A percentile compares a stretch with the other conserved stretches of the same genome.
Conservation (phyloP, 2,113 vertebrate genomes). For the Eulemur rufifrons region DNA sequence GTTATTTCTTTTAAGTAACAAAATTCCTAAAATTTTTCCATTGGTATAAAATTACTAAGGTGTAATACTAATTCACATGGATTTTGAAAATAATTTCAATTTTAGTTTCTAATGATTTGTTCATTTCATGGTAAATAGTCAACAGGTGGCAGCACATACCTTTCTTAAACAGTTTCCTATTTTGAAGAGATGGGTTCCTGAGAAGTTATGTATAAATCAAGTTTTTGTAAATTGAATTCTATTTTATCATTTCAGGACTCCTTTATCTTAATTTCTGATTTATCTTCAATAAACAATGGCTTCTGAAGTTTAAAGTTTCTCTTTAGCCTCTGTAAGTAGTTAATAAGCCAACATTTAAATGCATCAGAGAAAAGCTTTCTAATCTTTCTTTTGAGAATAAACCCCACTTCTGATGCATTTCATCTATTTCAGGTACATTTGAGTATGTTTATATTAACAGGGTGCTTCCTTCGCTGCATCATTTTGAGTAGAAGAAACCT, state of each 20-base stretch:
- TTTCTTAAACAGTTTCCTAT: neutral
- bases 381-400: constrained; percentile 50
- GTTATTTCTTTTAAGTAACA: constrained; percentile 35
- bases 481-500: constrained; percentile 30
- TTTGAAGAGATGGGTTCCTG: constrained; percentile 11
- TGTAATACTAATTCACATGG: constrained; percentile 17
- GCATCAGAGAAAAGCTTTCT: constrained; percentile 21
- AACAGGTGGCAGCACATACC: constrained; percentile 66
- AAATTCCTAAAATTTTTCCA: constrained; percentile 14
- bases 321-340: neutral
- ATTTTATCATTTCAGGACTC: neutral
- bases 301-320: constrained; percentile 46
- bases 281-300: constrained; percentile 17
- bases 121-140: constrained; percentile 42
- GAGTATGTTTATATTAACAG: neutral
- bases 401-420: neutral
- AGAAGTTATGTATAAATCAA: neutral
- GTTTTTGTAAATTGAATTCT: constrained; percentile 33
- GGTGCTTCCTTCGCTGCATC: neutral
- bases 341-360: constrained; percentile 23
- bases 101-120: constrained; percentile 32
- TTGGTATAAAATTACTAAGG: constrained; percentile 22
- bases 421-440: constrained; percentile 34
- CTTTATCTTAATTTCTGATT: constrained; percentile 44
- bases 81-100: constrained; percentile 37